Percentiles rank a stretch among this genome's conserved stretches.
These are phyloP conservation scores for Meleagris gallopavo DNA, from an alignment of 2,113 vertebrate species.

Conservation along the genomic window DNA sequence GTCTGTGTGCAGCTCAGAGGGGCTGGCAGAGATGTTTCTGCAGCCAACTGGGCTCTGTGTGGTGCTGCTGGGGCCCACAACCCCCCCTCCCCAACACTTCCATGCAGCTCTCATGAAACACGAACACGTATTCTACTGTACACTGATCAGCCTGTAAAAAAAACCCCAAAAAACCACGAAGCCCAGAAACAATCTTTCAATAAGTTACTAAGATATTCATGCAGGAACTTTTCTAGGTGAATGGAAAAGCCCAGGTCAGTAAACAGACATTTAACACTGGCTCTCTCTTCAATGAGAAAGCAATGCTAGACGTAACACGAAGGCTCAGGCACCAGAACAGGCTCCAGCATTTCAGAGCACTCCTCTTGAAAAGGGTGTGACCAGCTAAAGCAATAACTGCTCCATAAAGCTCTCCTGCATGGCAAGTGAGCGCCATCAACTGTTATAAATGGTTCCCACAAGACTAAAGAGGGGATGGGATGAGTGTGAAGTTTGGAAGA, in stretches of 20 bases:
- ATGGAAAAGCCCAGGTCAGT: not conserved
- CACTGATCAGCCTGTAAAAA: not conserved
- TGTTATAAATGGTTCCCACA: not conserved
- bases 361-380: not conserved
- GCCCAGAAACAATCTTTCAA: not conserved
- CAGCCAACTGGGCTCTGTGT: not conserved
- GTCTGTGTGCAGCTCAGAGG: not conserved
- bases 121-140: not conserved
- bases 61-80: not conserved
- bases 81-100: not conserved
- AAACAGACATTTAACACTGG: not conserved
- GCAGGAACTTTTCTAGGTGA: not conserved
- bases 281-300: not conserved
- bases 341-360: not conserved
- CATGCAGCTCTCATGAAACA: fast-evolving
- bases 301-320: not conserved
- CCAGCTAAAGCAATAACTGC: not conserved
- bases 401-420: fast-evolving
- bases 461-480: not conserved
- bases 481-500: not conserved
- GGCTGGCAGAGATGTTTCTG: not conserved
- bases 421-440: not conserved
- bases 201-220: too few species aligned
- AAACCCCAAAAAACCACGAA: not conserved
- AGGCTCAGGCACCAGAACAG: not conserved